These are phyloP conservation scores for Mesaphorura yosii DNA, from an alignment of 1,140 invertebrate species.

Conservation along the genomic window DNA sequence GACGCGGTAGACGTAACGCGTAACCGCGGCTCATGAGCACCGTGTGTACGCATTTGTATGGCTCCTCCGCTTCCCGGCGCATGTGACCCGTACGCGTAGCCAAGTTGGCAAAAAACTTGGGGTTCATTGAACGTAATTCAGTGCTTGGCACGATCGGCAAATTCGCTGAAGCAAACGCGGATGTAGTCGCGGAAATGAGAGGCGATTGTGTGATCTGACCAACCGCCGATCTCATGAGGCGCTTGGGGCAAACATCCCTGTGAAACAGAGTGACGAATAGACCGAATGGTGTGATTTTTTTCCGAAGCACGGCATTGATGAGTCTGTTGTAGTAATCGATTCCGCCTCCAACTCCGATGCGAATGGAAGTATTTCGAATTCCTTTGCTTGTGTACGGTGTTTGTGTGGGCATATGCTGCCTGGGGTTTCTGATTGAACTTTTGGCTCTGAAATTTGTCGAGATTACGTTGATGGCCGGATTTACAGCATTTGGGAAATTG, in stretches of 20 bases:
- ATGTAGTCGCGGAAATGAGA: conserved; percentile 27
- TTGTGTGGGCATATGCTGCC: too few relatives aligned
- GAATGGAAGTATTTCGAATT: too few relatives aligned
- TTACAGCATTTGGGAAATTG: too few relatives aligned
- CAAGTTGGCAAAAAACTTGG: conserved; percentile 7
- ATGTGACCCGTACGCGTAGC: not conserved
- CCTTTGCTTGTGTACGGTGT: too few relatives aligned
- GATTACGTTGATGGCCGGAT: too few relatives aligned
- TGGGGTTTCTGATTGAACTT: too few relatives aligned
- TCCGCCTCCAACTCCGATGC: conserved; percentile 29
- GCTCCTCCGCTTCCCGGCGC: conserved; percentile 30
- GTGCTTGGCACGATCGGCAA: conserved; percentile 30
- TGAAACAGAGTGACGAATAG: conserved; percentile 37
- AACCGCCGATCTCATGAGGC: conserved; percentile 28
- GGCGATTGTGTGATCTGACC: conserved; percentile 20
- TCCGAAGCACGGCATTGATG: conserved; percentile 29
- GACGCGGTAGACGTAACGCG: conserved; percentile 34
- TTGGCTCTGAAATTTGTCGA: too few relatives aligned
- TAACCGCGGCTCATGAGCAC: conserved; percentile 47
- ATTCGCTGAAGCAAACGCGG: conserved; percentile 19
- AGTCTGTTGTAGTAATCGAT: conserved; percentile 36
- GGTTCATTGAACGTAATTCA: conserved; percentile 35
- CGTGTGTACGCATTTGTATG: conserved; percentile 39
- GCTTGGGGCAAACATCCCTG: conserved; percentile 40
- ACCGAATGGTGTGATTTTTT: conserved; percentile 30